A percentile compares a stretch with the other conserved stretches of the same genome.
Evolutionary conservation across 1,140 invertebrate species (phyloP).

Genomic region (Pseudomyrmex cubaensis): DNA sequence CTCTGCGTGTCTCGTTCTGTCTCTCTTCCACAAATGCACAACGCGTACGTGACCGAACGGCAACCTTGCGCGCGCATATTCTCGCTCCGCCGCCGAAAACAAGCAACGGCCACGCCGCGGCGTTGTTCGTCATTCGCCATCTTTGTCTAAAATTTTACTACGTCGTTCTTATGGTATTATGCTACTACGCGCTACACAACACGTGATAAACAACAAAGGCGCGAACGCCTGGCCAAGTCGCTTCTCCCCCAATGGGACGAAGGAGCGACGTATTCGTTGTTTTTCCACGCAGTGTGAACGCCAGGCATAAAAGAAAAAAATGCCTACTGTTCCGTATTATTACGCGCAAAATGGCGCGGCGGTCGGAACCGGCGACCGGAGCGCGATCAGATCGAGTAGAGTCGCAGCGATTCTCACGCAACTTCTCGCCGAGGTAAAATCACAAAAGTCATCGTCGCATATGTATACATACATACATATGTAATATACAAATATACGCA

Average conservation of each 20-base stretch:
- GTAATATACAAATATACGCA: too few relatives aligned
- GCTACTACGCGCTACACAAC: not conserved
- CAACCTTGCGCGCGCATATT: constrained; percentile 72
- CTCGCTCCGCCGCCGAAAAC: constrained; percentile 34
- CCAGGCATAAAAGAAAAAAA: constrained; percentile 41
- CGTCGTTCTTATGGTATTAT: too few relatives aligned
- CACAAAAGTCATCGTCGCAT: too few relatives aligned
- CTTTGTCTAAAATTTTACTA: constrained; percentile 32
- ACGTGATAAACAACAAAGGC: constrained; percentile 12
- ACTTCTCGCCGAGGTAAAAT: too few relatives aligned
- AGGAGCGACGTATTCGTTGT: not conserved
- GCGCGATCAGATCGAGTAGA: not conserved
- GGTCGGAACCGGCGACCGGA: constrained; percentile 40
- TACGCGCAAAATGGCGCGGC: constrained; percentile 41
- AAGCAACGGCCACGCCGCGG: constrained; percentile 31
- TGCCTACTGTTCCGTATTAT: constrained; percentile 20
- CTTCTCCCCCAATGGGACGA: not conserved
- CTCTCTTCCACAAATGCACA: not conserved
- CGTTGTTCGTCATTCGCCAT: constrained; percentile 42
- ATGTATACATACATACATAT: too few relatives aligned
- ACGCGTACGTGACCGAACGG: constrained; percentile 67
- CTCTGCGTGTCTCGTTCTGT: too few relatives aligned
- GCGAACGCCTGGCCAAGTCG: not conserved
- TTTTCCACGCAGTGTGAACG: not conserved
- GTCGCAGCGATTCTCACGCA: constrained; percentile 61